Evolutionary conservation across 2,113 vertebrate species (phyloP).

Genomic region (Camelus dromedarius): DNA sequence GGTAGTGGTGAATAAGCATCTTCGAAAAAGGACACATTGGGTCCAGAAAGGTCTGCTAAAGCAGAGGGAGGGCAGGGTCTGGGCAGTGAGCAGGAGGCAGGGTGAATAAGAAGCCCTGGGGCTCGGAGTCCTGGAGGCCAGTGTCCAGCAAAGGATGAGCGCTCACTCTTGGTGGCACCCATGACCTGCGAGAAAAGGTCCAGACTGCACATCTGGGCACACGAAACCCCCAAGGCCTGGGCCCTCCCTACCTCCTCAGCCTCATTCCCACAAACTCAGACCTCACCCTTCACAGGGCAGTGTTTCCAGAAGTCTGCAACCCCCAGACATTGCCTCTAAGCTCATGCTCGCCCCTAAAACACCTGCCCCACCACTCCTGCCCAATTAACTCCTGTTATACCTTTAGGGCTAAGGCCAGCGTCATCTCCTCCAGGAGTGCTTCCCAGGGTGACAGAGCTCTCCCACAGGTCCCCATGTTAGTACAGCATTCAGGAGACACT

Average conservation of each 20-base stretch:
- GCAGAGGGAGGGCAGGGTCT: neutral
- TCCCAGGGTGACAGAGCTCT: neutral
- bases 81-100: neutral
- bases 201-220: too few species aligned
- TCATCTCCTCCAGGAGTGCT: neutral
- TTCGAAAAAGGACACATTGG: neutral
- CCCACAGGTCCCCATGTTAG: neutral
- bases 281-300: accelerated
- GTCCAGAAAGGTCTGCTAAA: neutral
- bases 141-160: neutral
- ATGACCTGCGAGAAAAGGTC: neutral
- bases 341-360: neutral
- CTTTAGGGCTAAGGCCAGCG: neutral
- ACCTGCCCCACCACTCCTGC: neutral
- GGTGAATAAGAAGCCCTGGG: accelerated
- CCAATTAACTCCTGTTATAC: neutral
- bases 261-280: neutral
- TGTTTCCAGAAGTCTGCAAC: neutral
- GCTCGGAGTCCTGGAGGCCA: neutral
- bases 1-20: neutral
- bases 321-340: neutral
- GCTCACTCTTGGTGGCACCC: neutral
- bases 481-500: neutral
- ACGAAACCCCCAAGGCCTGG: neutral
- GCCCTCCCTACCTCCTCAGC: neutral